Percentiles rank a stretch among this genome's conserved stretches.
Conservation (phyloP, 2,113 vertebrate species). For the Ailurus styani region DNA sequence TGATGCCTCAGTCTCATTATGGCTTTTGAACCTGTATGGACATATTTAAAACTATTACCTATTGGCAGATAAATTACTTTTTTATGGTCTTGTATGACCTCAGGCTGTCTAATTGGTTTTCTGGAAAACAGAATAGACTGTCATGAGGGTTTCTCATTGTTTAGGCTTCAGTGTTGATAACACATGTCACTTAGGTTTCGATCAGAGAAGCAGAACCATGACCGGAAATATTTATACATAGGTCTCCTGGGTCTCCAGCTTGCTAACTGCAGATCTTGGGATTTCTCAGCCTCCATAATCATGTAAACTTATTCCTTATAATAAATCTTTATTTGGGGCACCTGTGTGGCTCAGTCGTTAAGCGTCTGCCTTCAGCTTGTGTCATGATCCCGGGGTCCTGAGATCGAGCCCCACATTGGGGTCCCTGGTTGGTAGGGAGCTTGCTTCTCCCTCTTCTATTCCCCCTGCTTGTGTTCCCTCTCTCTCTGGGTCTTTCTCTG, state of each 20-base stretch:
- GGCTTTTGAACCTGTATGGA: neutral
- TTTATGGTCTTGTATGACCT: neutral
- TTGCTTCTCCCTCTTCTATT: too few species aligned
- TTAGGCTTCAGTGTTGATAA: neutral
- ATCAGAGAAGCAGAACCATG: neutral
- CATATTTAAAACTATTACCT: slow-evolving; percentile 8
- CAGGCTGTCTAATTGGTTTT: slow-evolving; percentile 3
- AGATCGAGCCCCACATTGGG: too few species aligned
- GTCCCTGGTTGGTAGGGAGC: too few species aligned
- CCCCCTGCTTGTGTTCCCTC: too few species aligned
- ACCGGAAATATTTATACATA: neutral
- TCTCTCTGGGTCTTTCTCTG: too few species aligned
- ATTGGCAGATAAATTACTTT: neutral
- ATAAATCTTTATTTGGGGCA: neutral
- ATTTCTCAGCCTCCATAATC: neutral
- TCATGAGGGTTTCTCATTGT: neutral
- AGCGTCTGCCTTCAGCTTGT: too few species aligned
- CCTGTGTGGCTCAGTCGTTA: too few species aligned
- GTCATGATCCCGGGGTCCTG: too few species aligned
- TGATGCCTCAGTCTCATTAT: neutral
- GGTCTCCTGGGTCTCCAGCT: neutral
- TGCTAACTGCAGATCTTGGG: neutral
- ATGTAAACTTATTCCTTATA: neutral
- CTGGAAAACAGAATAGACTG: neutral
- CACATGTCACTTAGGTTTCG: neutral